A percentile compares a stretch with the other conserved stretches of the same genome.
Conservation (phyloP, 2,113 vertebrate genomes). For the Cygnus atratus region DNA sequence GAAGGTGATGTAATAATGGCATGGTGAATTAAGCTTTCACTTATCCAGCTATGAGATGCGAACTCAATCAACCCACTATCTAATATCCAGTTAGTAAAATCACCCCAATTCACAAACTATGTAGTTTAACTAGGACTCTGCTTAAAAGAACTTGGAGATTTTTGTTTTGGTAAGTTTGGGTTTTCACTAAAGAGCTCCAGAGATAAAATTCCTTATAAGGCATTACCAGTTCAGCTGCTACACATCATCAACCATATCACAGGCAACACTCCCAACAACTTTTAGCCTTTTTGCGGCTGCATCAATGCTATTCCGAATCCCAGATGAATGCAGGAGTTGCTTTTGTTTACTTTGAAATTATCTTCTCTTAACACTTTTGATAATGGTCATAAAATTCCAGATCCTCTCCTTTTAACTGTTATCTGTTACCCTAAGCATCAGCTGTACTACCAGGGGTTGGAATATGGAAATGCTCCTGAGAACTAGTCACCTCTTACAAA, state of each 20-base stretch:
- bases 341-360: neutral
- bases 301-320: neutral
- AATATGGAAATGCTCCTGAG: neutral
- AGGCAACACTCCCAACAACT: neutral
- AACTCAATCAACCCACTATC: neutral
- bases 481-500: neutral
- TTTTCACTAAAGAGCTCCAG: neutral
- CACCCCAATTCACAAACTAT: neutral
- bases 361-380: neutral
- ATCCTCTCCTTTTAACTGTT: neutral
- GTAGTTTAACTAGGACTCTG: neutral
- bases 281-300: neutral
- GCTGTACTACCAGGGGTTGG: neutral
- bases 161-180: neutral
- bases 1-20: neutral
- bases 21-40: neutral
- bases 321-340: neutral
- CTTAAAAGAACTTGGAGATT: neutral
- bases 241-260: neutral
- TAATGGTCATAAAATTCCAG: neutral
- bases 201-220: neutral
- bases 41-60: neutral
- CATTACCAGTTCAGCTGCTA: neutral
- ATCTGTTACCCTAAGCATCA: neutral
- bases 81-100: neutral